These are phyloP conservation scores for Machaerirhynchus nigripectus DNA, from an alignment of 2,113 vertebrate genomes.

Conservation along the genomic window DNA sequence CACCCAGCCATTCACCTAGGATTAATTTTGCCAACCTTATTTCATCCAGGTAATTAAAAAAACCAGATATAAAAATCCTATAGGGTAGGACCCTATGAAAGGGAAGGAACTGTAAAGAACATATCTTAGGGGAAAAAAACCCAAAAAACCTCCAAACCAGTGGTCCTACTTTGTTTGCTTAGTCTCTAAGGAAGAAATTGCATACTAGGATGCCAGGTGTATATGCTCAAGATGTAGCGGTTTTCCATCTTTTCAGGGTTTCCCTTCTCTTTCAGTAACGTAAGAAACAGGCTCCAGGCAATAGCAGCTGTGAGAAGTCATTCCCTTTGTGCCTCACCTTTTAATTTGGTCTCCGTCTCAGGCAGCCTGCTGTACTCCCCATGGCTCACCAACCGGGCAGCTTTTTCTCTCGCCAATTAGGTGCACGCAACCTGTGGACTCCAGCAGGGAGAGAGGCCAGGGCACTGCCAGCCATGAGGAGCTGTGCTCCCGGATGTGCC, in stretches of 20 bases:
- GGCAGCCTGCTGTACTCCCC: not conserved
- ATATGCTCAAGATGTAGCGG: not conserved
- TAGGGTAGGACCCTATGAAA: not conserved
- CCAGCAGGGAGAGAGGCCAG: not conserved
- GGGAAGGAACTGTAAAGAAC: not conserved
- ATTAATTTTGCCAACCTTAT: not conserved
- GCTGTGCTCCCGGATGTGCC: not conserved
- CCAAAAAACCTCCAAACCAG: accelerated
- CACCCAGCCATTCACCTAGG: not conserved
- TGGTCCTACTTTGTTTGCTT: not conserved
- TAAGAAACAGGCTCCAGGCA: not conserved
- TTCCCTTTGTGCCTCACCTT: not conserved
- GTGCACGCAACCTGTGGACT: not conserved
- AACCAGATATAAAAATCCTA: not conserved
- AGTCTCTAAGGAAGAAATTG: not conserved
- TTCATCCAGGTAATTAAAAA: not conserved
- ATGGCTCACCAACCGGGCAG: not conserved
- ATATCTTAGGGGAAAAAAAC: not conserved
- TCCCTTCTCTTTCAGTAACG: not conserved
- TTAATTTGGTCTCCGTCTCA: not conserved
- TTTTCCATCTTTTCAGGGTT: not conserved
- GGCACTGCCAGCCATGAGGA: not conserved
- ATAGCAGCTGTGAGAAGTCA: not conserved
- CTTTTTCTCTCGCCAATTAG: not conserved
- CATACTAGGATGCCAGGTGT: not conserved